Evolutionary conservation across 2,888 invertebrate genomes (phyloP), one percentile per base, ranked within the genome.

Genomic region (Callosobruchus maculatus): DNA sequence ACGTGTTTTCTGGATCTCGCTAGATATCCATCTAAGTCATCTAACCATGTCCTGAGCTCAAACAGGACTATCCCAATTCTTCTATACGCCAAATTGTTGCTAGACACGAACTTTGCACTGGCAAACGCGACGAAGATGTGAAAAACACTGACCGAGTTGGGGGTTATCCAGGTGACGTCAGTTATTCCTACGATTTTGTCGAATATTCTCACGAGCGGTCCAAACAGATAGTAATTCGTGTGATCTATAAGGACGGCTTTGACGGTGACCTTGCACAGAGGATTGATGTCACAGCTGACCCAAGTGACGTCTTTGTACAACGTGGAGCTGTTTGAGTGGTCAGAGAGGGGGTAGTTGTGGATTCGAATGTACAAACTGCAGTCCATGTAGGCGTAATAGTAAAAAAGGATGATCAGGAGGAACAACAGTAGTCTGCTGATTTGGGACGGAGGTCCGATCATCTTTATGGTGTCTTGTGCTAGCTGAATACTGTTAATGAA

Each of bases 21-120:
- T 1, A 97, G 94, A 82, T 95, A 94, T 0, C 97, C 97, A 82
- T 97, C 97, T 76, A 97, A 86, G 82, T 95, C 94, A 82, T 97
- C 97, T 72, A 96, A 85, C 87, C 95, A 95, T 78, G 94, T 94
- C 79, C 96, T 89, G 67, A 95, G 86, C 87, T 95, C 93, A 84
- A 95, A 96, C 21, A 96, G 84, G 0, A 95, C 86, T 0, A 95
- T 92, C 0, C 93, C 96, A 0, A 94, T 78, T 22, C 95, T 89
- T 30, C 96, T 89, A 22, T 91, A 91, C 1, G 91, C 89, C 20
- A 96, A 85, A 80, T 90, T 93, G 81, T 94, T 93, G 72, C 92
- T 93, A 0, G 93, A 91, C 70, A 96, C 88, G 72, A 94, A 89
- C 83, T 93, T 94, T 0, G 92, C 95, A n/a, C 94, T 91, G 0